Evolutionary conservation across 2,113 vertebrate species (phyloP), one percentile per base, ranked within the genome.

Genomic region (Gorsachius goisagi): DNA sequence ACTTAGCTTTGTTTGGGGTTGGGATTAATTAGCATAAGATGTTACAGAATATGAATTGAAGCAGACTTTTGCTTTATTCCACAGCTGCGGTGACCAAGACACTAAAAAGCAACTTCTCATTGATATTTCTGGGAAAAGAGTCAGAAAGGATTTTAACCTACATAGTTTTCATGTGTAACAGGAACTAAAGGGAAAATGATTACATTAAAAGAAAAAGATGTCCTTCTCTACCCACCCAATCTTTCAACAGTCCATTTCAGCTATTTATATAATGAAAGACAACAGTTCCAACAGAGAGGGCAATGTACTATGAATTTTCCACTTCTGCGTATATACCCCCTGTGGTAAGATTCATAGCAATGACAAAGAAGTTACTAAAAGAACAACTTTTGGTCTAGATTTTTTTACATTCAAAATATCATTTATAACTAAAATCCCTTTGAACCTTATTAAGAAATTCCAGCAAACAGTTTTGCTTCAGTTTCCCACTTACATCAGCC

Each of bases 291-390:
- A 82, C 96, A 95, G 96, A 92, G 92, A 95, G 73, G 88, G 86
- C 73, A 97, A 97, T 95, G 95, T 89, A 72, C 88, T 89, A 87
- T 93, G 92, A 94, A 94, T 97, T 93, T 96, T 92, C 84, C 39
- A 78, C 68, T 95, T 94, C 71, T 82, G 69, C 0, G 0, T 89
- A 66, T 87, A 53, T 78, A 83, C 83, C 86, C 76, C 88, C 92
- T 60, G 64, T 53, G 73, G 93, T 71, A 91, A 91, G 91, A 76
- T 76, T 78, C 10, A 11, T 76, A 79, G n/a, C 68, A 88, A 91
- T 87, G 77, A 82, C 83, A 89, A 92, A 89, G 76, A 56, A 91
- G 53, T 37, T 90, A 64, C 86, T 92, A 56, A 89, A 75, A 47
- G 26, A 80, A 5, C 69, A 90, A 69, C 21, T 82, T 78, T 73